Conservation (phyloP, 2,113 vertebrate species). For the Actinemys pallida region DNA sequence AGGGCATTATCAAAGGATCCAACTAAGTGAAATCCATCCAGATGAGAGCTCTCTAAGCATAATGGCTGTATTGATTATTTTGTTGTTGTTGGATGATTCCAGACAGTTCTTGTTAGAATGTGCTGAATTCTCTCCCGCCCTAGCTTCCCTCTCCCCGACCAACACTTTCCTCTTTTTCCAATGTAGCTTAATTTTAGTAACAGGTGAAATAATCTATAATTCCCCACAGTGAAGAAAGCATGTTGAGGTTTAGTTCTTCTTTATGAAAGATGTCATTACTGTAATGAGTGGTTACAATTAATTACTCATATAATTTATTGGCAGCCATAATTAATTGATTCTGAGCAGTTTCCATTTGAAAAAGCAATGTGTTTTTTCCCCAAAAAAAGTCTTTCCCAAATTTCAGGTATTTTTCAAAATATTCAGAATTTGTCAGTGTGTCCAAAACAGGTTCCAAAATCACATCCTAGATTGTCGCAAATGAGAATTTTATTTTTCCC, state of each 20-base stretch:
- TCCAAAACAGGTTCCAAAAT: not conserved
- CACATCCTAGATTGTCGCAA: not conserved
- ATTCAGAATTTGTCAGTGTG: accelerated
- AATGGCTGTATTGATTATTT: accelerated
- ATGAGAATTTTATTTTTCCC: not conserved
- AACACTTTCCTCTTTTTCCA: accelerated
- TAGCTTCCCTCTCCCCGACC: no score
- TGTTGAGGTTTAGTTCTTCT: not conserved
- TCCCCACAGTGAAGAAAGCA: accelerated
- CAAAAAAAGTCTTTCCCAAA: not conserved
- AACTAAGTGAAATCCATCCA: accelerated
- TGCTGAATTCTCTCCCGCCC: accelerated
- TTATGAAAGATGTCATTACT: not conserved
- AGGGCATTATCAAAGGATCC: accelerated
- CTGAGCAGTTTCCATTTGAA: not conserved
- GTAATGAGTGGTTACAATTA: not conserved
- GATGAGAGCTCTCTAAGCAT: accelerated
- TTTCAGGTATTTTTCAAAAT: not conserved
- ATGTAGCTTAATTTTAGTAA: not conserved
- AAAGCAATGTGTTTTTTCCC: not conserved
- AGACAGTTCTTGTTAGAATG: not conserved
- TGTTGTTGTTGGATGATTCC: not conserved
- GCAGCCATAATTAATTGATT: not conserved
- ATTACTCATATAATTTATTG: not conserved
- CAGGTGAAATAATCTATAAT: not conserved